Base-by-base conservation (phyloP, 2,797 vertebrate genomes). In the Varecia variegata region DNA sequence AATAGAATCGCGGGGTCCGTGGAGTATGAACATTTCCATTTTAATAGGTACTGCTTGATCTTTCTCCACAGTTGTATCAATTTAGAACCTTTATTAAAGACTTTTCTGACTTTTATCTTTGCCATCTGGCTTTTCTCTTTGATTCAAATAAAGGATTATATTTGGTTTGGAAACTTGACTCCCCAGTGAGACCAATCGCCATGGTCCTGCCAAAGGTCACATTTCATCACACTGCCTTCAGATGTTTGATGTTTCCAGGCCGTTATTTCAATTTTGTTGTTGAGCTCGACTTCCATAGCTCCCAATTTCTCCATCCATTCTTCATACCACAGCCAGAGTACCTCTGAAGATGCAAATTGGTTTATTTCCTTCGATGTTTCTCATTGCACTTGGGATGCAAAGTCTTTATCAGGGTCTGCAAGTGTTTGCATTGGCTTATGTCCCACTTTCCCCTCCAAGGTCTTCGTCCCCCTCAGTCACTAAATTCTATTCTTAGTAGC, bases 61-160 rank as follows among this genome's bases (percentile, higher is more conserved):
- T 71, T 71, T 67, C 13, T 50, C 54, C 30, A 54, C 7, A 32
- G 25, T 79, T 88, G 21, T 85, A 50, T 65, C 18, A 15, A 14
- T 47, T 62, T 88, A 82, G 45, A 65, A 58, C 56, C 35, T 58
- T 14, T 88, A 54, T 89, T 14, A 60, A 73, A 92, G n/a, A 68
- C 52, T 67, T 20, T 47, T 92, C 62, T 54, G 38, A 81, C 40
- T 94, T 93, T 90, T 25, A 70, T 68, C 77, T 88, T 95, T 85
- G 50, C 68, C 67, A 74, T 90, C 54, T 86, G 70, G 7, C 52
- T 90, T 94, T 95, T 85, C 77, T 90, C 90, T 94, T 67, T 86
- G 52, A 82, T 90, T 76, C 54, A 88, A 60, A 65, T 76, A 45
- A 56, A 93, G 90, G 74, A n/a, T 77, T 92, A 27, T 73, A 82